A percentile compares a stretch with the other conserved stretches of the same genome.
phyloP scores from a whole-genome alignment of 2,888 invertebrate genomes.

The Eubasilissa splendida region DNA sequence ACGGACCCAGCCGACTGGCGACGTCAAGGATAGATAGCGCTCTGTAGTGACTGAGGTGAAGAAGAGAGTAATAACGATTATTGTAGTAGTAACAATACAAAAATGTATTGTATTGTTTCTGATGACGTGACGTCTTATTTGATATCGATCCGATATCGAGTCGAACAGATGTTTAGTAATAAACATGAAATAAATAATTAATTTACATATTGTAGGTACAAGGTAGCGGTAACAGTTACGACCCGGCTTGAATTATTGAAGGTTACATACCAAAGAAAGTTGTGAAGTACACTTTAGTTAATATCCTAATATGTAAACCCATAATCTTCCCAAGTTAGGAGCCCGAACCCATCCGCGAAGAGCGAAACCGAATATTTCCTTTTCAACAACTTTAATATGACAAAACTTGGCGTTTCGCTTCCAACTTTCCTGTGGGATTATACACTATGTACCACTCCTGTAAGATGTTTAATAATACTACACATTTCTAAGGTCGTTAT shows the following conservation, averaged over 20 bases:
- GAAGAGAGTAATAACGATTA: too few relatives aligned
- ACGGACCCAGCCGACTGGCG: too few relatives aligned
- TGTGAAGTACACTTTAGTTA: constrained; percentile 11
- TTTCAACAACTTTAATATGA: constrained; percentile 33
- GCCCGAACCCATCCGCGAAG: background rate
- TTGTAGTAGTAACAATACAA: too few relatives aligned
- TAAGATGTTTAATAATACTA: background rate
- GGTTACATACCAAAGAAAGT: background rate
- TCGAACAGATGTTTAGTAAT: too few relatives aligned
- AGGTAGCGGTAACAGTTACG: background rate
- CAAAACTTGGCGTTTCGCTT: constrained; percentile 31
- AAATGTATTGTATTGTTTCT: too few relatives aligned
- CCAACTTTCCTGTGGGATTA: constrained; percentile 24
- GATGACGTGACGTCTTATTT: too few relatives aligned
- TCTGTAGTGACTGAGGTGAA: too few relatives aligned
- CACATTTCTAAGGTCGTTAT: constrained; percentile 9
- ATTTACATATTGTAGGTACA: too few relatives aligned
- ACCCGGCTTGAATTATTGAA: constrained; percentile 14
- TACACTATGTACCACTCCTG: background rate
- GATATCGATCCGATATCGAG: too few relatives aligned
- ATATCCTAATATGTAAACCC: constrained; percentile 33
- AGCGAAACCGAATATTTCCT: constrained; percentile 34
- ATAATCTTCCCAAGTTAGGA: constrained; percentile 14
- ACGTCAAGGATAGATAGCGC: too few relatives aligned
- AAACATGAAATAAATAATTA: too few relatives aligned